phyloP scores from a whole-genome alignment of 2,113 vertebrate genomes.

The Coptodon rendalli region DNA sequence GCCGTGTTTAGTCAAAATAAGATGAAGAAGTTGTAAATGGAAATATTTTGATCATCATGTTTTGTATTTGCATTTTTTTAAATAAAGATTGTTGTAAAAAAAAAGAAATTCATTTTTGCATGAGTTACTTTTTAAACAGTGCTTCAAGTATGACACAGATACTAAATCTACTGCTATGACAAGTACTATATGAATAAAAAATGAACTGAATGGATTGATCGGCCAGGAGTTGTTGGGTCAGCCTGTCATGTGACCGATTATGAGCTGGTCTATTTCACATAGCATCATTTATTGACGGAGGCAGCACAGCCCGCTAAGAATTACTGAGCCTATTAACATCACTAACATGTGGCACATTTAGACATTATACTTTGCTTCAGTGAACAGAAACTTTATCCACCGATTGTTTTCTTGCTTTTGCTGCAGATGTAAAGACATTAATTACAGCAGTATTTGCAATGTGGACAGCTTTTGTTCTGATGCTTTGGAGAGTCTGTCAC shows the following conservation, averaged over 20 bases:
- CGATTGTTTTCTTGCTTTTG: background rate
- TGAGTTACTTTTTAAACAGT: background rate
- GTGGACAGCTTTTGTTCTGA: background rate
- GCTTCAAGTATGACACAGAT: background rate
- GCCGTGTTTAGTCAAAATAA: background rate
- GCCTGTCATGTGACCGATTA: background rate
- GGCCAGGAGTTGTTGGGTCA: background rate
- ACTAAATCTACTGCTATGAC: background rate
- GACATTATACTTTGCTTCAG: background rate
- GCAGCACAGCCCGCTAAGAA: background rate
- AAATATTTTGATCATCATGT: background rate
- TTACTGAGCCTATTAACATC: background rate
- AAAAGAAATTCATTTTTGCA: background rate
- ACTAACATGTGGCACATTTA: background rate
- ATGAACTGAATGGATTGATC: background rate
- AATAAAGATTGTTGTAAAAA: background rate
- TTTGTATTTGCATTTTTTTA: background rate
- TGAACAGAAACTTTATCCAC: background rate
- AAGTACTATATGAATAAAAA: background rate
- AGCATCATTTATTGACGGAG: background rate
- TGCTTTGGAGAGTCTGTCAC: fast-evolving
- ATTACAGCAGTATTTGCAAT: background rate
- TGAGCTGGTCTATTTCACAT: background rate
- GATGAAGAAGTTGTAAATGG: background rate
- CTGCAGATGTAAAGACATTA: background rate